Percentiles rank a stretch among this genome's conserved stretches.
Conservation (phyloP, 2,113 vertebrate genomes). For the Mesembrinibis cayennensis region DNA sequence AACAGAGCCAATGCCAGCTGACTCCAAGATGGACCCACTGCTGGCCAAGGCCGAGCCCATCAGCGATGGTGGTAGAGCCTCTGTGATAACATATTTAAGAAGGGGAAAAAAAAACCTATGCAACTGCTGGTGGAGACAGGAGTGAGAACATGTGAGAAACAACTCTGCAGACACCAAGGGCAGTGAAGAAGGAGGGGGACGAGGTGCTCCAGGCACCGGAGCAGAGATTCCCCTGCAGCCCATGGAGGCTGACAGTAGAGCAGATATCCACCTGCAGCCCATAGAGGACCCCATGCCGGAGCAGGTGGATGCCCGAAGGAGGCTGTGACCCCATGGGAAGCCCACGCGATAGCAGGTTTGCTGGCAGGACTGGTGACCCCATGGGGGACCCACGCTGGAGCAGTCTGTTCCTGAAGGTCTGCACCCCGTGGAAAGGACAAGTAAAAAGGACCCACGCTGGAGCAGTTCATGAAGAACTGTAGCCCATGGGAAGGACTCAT, state of each 20-base stretch:
- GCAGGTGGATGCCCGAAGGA: not conserved
- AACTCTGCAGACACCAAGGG: not conserved
- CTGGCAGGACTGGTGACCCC: not conserved
- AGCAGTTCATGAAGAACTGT: not conserved
- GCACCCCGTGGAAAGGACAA: accelerated
- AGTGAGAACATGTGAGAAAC: not conserved
- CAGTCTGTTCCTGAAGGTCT: not conserved
- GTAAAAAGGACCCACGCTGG: accelerated
- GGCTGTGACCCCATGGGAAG: not conserved
- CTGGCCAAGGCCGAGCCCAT: not conserved
- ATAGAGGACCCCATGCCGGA: accelerated
- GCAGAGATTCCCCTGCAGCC: not conserved
- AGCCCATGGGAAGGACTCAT: accelerated
- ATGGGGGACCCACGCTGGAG: accelerated
- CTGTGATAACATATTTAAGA: not conserved
- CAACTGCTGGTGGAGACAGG: not conserved
- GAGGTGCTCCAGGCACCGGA: accelerated
- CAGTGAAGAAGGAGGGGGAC: not conserved
- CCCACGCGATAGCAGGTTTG: accelerated
- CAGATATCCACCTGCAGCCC: not conserved
- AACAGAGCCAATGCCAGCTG: accelerated
- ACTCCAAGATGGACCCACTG: accelerated
- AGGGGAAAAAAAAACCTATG: not conserved
- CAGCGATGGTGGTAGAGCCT: accelerated
- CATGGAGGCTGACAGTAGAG: no score